Evolutionary conservation across 1,140 invertebrate genomes (phyloP).

Genomic region (Harpegnathos saltator): DNA sequence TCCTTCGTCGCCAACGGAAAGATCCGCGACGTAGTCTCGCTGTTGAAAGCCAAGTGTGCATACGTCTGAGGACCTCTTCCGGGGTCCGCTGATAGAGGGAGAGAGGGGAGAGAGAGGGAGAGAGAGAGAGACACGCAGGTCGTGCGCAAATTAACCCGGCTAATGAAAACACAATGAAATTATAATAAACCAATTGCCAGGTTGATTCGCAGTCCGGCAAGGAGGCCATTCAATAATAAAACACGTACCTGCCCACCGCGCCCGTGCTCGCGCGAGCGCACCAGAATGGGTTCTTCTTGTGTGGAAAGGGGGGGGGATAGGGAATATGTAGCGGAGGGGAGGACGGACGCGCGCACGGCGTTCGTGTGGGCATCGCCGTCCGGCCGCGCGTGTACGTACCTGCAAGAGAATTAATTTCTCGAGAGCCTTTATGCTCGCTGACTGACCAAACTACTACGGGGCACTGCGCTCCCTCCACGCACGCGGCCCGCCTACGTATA

Average conservation of each 20-base stretch:
- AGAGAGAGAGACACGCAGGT: conserved; percentile 73
- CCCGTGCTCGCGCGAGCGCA: conserved; percentile 58
- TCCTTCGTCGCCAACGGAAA: conserved; percentile 35
- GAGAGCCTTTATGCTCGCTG: conserved; percentile 84
- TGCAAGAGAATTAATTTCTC: conserved; percentile 85
- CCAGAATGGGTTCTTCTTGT: conserved; percentile 60
- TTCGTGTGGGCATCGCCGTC: conserved; percentile 41
- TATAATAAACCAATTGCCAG: conserved; percentile 86
- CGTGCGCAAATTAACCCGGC: conserved; percentile 83
- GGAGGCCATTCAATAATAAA: conserved; percentile 86
- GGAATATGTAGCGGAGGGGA: background rate
- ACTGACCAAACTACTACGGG: conserved; percentile 82
- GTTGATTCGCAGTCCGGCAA: conserved; percentile 84
- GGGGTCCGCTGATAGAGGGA: conserved; percentile 79
- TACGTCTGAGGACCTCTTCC: conserved; percentile 77
- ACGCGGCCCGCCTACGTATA: no score
- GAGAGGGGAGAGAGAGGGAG: no score
- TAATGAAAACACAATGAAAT: conserved; percentile 86
- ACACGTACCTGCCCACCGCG: conserved; percentile 79
- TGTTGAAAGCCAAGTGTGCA: conserved; percentile 73
- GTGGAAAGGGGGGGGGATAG: background rate
- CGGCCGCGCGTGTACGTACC: conserved; percentile 60
- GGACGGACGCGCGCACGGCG: conserved; percentile 27
- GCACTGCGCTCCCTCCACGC: conserved; percentile 67
- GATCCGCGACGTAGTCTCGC: conserved; percentile 27